A percentile compares a stretch with the other conserved stretches of the same genome.
Evolutionary conservation across 2,797 vertebrate genomes (phyloP).

Genomic region (Sciurus carolinensis): DNA sequence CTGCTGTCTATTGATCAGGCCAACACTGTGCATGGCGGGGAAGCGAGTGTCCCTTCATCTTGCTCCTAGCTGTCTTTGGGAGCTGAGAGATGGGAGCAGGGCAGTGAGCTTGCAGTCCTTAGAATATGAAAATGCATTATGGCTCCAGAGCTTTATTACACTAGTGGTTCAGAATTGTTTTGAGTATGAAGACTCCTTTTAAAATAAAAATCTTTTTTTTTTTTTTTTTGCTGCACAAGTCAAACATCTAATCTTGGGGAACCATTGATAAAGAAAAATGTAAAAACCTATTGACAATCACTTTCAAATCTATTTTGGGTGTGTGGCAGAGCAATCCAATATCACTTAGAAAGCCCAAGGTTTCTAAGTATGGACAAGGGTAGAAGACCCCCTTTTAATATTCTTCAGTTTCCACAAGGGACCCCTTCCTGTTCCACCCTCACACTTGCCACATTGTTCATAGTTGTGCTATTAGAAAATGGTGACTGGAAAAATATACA

Average conservation of each 20-base stretch:
- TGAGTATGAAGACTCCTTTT: slow-evolving; percentile 37
- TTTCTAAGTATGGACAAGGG: neutral
- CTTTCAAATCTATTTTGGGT: slow-evolving; percentile 36
- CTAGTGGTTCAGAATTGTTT: slow-evolving; percentile 4
- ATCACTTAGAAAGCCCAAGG: slow-evolving; percentile 23
- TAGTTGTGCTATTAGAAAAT: slow-evolving; percentile 39
- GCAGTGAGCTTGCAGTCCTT: neutral
- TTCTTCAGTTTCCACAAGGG: neutral
- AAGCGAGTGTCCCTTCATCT: neutral
- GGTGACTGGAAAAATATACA: neutral
- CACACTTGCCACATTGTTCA: neutral
- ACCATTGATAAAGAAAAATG: slow-evolving; percentile 3
- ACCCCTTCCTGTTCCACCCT: neutral
- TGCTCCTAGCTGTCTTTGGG: neutral
- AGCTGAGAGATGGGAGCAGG: neutral
- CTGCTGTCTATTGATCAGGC: neutral
- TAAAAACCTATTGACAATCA: neutral
- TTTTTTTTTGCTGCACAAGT: slow-evolving; percentile 39
- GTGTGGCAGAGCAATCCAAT: neutral
- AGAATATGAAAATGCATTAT: neutral
- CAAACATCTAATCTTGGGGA: neutral
- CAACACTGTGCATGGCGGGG: neutral
- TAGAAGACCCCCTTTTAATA: neutral
- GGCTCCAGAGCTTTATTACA: neutral
- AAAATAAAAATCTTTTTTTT: slow-evolving; percentile 29